Conservation (phyloP, 2,888 invertebrate genomes). For the Teleiodes luculella region DNA sequence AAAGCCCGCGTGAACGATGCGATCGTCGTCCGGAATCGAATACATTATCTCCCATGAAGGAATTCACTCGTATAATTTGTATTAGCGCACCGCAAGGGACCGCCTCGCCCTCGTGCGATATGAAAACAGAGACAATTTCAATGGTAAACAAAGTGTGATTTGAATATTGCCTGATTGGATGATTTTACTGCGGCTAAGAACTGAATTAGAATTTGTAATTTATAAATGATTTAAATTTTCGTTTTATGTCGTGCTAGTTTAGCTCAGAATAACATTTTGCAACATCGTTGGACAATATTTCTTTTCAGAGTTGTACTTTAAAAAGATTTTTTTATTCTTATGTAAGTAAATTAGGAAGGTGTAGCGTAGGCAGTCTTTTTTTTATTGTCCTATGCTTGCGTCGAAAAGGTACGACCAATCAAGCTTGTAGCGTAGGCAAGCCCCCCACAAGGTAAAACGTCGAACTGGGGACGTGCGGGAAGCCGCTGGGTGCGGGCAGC, state of each 20-base stretch:
- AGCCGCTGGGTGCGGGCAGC: too few relatives aligned
- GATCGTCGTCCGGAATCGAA: conserved; percentile 64
- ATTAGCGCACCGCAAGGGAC: conserved; percentile 26
- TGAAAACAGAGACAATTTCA: background rate
- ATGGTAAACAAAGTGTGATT: conserved; percentile 1
- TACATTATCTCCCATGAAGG: conserved; percentile 62
- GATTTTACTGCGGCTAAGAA: background rate
- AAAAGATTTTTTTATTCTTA: too few relatives aligned
- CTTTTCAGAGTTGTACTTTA: too few relatives aligned
- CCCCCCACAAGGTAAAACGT: too few relatives aligned
- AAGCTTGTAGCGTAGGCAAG: too few relatives aligned
- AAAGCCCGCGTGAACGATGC: conserved; percentile 72
- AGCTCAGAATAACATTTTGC: too few relatives aligned
- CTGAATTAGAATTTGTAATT: background rate
- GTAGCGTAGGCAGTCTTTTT: too few relatives aligned
- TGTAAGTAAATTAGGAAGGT: too few relatives aligned
- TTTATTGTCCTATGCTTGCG: too few relatives aligned
- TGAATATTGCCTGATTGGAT: conserved; percentile 6
- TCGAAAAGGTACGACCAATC: too few relatives aligned
- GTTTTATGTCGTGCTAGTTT: background rate
- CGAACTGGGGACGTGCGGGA: too few relatives aligned
- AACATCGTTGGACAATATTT: too few relatives aligned
- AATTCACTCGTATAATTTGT: conserved; percentile 68
- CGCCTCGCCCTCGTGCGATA: background rate
- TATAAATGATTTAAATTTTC: background rate